phyloP scores from a whole-genome alignment of 2,113 vertebrate species.

The Pedionomus torquatus region DNA sequence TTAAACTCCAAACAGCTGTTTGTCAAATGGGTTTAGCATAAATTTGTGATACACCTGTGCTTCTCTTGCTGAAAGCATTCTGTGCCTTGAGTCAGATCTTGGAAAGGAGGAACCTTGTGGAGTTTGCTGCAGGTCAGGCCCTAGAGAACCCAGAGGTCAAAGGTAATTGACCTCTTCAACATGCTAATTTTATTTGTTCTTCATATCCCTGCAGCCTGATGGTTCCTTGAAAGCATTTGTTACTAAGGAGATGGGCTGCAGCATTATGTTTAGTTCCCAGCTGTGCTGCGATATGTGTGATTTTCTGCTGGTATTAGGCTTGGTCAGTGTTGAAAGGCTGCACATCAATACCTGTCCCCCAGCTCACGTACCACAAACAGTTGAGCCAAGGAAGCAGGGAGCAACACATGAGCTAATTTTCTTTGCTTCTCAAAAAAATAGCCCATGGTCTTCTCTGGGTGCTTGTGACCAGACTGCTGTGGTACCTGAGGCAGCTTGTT shows the following conservation, averaged over 20 bases:
- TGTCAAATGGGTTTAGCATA: neutral
- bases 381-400: neutral
- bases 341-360: neutral
- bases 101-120: fast-evolving
- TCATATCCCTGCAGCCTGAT: neutral
- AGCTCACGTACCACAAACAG: neutral
- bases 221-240: neutral
- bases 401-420: neutral
- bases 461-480: neutral
- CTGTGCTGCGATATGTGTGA: neutral
- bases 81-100: neutral
- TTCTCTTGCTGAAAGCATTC: neutral
- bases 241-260: neutral
- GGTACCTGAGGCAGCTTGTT: neutral
- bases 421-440: neutral
- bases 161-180: neutral
- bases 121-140: fast-evolving
- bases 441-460: neutral
- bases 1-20: neutral
- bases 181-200: neutral
- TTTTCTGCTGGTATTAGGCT: neutral
- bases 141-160: neutral
- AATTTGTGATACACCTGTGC: neutral
- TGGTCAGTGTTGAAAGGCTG: neutral
- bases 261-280: neutral